phyloP scores from a whole-genome alignment of 2,888 invertebrate genomes.

The Boloria selene region DNA sequence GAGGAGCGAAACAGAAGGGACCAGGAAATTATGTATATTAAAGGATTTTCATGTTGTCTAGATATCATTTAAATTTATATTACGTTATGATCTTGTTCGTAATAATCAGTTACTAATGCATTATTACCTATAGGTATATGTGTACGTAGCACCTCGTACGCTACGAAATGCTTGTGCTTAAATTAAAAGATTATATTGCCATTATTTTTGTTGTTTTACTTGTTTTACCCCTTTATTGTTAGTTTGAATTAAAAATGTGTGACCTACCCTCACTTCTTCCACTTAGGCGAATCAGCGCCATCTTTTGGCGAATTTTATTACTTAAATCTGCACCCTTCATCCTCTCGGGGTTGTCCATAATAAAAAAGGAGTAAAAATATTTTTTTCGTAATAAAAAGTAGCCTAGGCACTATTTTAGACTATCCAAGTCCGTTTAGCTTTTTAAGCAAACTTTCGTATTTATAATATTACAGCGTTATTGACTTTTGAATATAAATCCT shows the following conservation, averaged over 20 bases:
- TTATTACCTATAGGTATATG: slow-evolving; percentile 60
- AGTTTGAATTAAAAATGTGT: neutral
- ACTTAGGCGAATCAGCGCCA: no score
- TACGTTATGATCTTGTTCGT: slow-evolving; percentile 64
- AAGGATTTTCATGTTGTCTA: slow-evolving; percentile 52
- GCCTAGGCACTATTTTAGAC: no score
- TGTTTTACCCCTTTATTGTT: slow-evolving; percentile 24
- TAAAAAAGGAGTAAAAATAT: no score
- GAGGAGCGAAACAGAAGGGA: slow-evolving; percentile 56
- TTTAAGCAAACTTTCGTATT: no score
- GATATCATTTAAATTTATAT: slow-evolving; percentile 44
- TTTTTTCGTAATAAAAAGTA: no score
- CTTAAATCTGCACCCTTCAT: no score
- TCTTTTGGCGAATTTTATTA: no score
- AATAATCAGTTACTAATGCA: slow-evolving; percentile 66
- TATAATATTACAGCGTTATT: no score
- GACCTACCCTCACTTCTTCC: no score
- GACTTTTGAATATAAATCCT: no score
- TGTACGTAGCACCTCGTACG: slow-evolving; percentile 47
- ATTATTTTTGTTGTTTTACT: slow-evolving; percentile 58
- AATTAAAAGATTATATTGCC: slow-evolving; percentile 67
- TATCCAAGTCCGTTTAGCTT: no score
- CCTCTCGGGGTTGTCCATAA: no score
- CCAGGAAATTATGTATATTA: slow-evolving; percentile 56
- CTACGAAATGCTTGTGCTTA: slow-evolving; percentile 72